Conservation (phyloP, 2,888 invertebrate genomes). For the Volucella inflata region DNA sequence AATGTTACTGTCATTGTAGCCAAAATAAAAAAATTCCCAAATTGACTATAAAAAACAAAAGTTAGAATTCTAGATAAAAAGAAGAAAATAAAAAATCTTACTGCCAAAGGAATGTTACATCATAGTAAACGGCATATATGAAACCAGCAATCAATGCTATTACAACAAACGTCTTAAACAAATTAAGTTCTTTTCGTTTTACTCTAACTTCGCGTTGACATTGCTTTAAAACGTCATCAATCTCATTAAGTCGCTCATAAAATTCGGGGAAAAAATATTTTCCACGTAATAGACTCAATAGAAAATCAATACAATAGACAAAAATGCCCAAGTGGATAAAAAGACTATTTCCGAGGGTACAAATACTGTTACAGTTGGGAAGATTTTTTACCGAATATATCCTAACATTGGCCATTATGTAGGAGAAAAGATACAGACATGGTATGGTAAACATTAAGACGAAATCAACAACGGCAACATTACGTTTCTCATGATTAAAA, state of each 20-base stretch:
- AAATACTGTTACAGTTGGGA: slow-evolving; percentile 79
- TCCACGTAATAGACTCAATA: slow-evolving; percentile 79
- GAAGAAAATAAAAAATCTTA: slow-evolving; percentile 70
- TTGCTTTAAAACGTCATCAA: slow-evolving; percentile 78
- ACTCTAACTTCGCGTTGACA: slow-evolving; percentile 77
- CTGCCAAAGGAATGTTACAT: slow-evolving; percentile 77
- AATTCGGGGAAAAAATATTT: slow-evolving; percentile 81
- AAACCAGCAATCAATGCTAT: slow-evolving; percentile 75
- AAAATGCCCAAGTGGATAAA: slow-evolving; percentile 81
- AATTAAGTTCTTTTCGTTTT: slow-evolving; percentile 76
- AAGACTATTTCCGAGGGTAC: slow-evolving; percentile 79
- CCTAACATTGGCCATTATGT: slow-evolving; percentile 76
- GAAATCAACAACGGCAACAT: slow-evolving; percentile 78
- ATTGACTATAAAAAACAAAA: slow-evolving; percentile 76
- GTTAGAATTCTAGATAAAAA: slow-evolving; percentile 3
- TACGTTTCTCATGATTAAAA: slow-evolving; percentile 77
- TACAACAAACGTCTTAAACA: slow-evolving; percentile 78
- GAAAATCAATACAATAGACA: slow-evolving; percentile 78
- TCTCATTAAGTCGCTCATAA: slow-evolving; percentile 78
- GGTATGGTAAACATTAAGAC: slow-evolving; percentile 80
- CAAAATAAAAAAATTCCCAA: slow-evolving; percentile 78
- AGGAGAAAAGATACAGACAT: slow-evolving; percentile 78
- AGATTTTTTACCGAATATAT: slow-evolving; percentile 69
- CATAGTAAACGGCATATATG: slow-evolving; percentile 77
- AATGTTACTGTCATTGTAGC: slow-evolving; percentile 80